Evolutionary conservation across 2,113 vertebrate genomes (phyloP), one percentile per base, ranked within the genome.

Genomic region (Cebus imitator): DNA sequence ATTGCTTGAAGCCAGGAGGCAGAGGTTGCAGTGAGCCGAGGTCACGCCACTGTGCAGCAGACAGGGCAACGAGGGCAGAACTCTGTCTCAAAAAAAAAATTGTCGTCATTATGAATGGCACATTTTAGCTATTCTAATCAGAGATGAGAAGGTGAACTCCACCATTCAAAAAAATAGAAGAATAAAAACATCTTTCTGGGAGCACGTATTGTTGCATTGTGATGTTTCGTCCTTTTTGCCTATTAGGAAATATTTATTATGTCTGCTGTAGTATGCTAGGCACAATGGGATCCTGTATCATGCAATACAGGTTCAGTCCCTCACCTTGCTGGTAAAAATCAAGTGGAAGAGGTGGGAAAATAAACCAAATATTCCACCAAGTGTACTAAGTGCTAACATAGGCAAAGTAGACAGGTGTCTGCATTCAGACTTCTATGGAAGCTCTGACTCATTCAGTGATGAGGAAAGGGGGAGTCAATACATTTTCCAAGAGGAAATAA

Each of bases 111-210:
- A 50, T 43, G 61, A 90, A 61, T 40, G 55, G 45, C n/a, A 75
- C 25, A 45, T 78, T 68, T 90, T n/a, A 94, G 52, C n/a, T 50
- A 48, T 52, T 78, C 72, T 78, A 72, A 94, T 35, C 30, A 37
- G n/a, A 50, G 40, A 85, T 79, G 16, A 79, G 27, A 78, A 85
- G 27, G 73, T 57, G 13, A 48, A n/a, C 20, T 32, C 18, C 27
- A 50, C n/a, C 10, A 30, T 18, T 64, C 45, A 72, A 57, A 70
- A 86, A 88, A 61, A 88, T 3, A 58, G 81, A 78, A 17, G 52
- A 64, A 64, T 32, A 30, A 30, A 55, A 72, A 30, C 8, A 10
- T 76, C 66, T 37, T 91, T 27, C 61, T 48, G 18, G 50, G 48
- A 72, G 45, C 27, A 30, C 6, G 43, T 5, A 43, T 17, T 40